phyloP scores from a whole-genome alignment of 2,113 vertebrate genomes.

The Sorex araneus region DNA sequence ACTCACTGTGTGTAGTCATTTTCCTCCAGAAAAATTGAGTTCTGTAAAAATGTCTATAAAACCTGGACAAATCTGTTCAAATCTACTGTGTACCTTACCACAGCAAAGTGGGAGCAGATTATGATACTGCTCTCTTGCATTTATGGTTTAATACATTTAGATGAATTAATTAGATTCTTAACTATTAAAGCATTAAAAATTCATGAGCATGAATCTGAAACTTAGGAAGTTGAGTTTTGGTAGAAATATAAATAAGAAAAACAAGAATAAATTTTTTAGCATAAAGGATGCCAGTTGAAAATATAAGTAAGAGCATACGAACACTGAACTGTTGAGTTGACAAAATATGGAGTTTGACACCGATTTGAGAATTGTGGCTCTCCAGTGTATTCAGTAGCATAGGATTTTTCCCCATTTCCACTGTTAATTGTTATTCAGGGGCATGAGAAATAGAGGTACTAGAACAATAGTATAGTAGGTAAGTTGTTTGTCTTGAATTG shows the following conservation, averaged over 20 bases:
- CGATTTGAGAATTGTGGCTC: not conserved
- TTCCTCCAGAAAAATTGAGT: not conserved
- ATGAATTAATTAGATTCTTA: constrained; percentile 1
- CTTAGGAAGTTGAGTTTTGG: constrained; percentile 47
- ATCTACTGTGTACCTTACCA: not conserved
- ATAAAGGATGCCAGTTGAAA: constrained; percentile 5
- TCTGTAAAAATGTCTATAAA: constrained; percentile 36
- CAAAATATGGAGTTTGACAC: not conserved
- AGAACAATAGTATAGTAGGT: too few relatives aligned
- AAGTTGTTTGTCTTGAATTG: too few relatives aligned
- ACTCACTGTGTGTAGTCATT: not conserved
- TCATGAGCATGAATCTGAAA: not conserved
- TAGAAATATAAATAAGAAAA: constrained; percentile 22
- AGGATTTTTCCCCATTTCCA: not conserved
- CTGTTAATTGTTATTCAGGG: not conserved
- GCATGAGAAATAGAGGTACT: too few relatives aligned
- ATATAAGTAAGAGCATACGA: not conserved
- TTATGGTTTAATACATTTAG: constrained; percentile 42
- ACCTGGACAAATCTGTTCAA: constrained; percentile 22
- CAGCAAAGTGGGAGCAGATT: not conserved
- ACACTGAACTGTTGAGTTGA: not conserved
- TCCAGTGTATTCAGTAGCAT: not conserved
- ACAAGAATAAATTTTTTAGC: constrained; percentile 31
- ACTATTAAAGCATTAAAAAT: constrained; percentile 28
- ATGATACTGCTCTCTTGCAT: not conserved